A percentile compares a stretch with the other conserved stretches of the same genome.
Conservation (phyloP, 1,140 invertebrate species). For the Drosophila sturtevanti region DNA sequence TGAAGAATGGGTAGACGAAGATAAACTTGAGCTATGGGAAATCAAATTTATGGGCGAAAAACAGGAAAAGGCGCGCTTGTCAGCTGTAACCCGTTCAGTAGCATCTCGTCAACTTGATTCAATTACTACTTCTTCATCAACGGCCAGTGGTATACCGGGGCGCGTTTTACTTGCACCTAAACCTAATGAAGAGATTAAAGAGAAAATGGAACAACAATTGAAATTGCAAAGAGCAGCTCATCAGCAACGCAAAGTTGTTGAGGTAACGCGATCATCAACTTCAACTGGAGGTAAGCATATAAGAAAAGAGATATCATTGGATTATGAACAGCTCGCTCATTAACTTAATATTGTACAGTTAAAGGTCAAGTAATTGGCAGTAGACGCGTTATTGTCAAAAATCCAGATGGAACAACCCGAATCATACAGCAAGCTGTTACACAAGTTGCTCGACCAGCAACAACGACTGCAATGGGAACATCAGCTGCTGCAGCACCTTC, state of each 20-base stretch:
- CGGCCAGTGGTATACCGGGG: slow-evolving; percentile 32
- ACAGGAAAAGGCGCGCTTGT: slow-evolving; percentile 87
- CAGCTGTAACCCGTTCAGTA: slow-evolving; percentile 88
- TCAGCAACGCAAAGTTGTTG: slow-evolving; percentile 88
- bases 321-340: neutral
- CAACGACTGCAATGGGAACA: slow-evolving; percentile 41
- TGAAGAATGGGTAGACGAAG: slow-evolving; percentile 98
- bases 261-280: slow-evolving; percentile 46
- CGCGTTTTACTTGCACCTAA: slow-evolving; percentile 70
- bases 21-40: slow-evolving; percentile 98
- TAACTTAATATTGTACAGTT: slow-evolving; percentile 24
- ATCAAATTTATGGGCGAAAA: slow-evolving; percentile 97
- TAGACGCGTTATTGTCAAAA: slow-evolving; percentile 89
- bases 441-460: slow-evolving; percentile 42
- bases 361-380: slow-evolving; percentile 76
- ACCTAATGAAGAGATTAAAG: slow-evolving; percentile 90
- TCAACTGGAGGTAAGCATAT: slow-evolving; percentile 46
- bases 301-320: neutral
- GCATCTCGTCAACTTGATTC: slow-evolving; percentile 75
- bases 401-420: slow-evolving; percentile 89
- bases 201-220: slow-evolving; percentile 95
- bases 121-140: slow-evolving; percentile 17
- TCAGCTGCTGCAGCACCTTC: slow-evolving; percentile 61
- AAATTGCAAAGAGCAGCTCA: slow-evolving; percentile 93
- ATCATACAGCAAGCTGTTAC: slow-evolving; percentile 86